Evolutionary conservation across 2,113 vertebrate genomes (phyloP), one percentile per base, ranked within the genome.

Genomic region (Bubalus kerabau): DNA sequence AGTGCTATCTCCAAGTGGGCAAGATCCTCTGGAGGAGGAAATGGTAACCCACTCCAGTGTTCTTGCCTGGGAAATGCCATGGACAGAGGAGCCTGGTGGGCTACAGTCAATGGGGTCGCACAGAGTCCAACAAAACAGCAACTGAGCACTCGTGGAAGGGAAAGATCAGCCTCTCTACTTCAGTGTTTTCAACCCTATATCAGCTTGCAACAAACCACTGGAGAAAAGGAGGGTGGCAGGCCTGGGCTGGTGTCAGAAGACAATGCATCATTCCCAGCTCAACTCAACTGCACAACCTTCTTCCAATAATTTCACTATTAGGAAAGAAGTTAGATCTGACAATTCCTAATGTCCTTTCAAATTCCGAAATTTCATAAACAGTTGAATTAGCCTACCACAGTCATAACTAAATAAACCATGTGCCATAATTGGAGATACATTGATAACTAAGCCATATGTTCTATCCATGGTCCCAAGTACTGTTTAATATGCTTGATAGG

Each of bases 251-350:
- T 90, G n/a, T 88, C 76, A 80, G n/a, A 90, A 59, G 28, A 48
- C 6, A 2, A 1, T 40, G 26, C 59, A 21, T 40, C 5, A 36
- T 48, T 24, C 40, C 23, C 59, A 30, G 13, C 43, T 93, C 30
- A 64, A 28, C 24, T 40, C 71, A 95, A 21, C 2, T 46, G 43
- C 2, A 50, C 43, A 87, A 43, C 1, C 24, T 84, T 71, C 83
- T 46, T 56, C 30, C 90, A 93, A 95, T 84, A 13, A 62, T 80
- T 60, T 56, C 16, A 30, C 21, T 81, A 81, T 92, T 80, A 78
- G 8, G 43, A 88, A 78, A 80, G 16, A 67, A 91, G 19, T 80
- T n/a, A 76, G 8, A 76, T 19, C 9, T 93, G 50, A 76, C 32
- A n/a, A 76, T 85, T 76, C 2, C 40, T 80, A 74, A 46, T 30